Base-by-base conservation (phyloP, 2,797 vertebrate species). In the Eulemur rubriventer region DNA sequence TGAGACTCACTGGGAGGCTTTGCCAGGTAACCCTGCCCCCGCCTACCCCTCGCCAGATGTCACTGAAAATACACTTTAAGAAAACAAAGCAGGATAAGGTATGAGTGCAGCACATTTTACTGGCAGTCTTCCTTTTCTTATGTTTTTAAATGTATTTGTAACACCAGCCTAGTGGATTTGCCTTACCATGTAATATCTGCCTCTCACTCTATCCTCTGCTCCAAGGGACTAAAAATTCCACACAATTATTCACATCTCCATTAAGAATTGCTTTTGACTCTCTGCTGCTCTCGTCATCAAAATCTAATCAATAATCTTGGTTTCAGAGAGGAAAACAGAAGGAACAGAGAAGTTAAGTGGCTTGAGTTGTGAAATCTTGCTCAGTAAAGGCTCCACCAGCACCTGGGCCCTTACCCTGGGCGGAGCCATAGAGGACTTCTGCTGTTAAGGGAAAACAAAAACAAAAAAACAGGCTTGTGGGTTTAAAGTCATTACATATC, bases 211-310 rank as follows among this genome's bases (percentile, higher is more conserved):
- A 10, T 79, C 35, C 38, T 26, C 41, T 30, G 48, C 41, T 90
- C 73, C 65, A 33, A 79, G 38, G 75, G 41, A 88, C 35, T 65
- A 69, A 70, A 92, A 80, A 52, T 83, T 80, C 59, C 78, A 83
- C 63, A 16, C 52, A 79, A 52, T 92, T 70, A 85, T 70, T 73
- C 69, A 72, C 38, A 89, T 76, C 57, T 83, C 70, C 91, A 52
- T 78, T 82, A 93, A 43, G 75, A 96, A 91, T 13, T 79, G 30
- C 78, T 79, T 92, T 78, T 69, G 38, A 88, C 75, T 96, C 75
- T 91, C 94, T 91, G 55, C 41, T 93, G 89, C 75, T 91, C 76
- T 43, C 75, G 13, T 94, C 94, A 90, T 70, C 30, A 82, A 73
- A 80, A 65, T 73, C 82, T 61, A 86, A 92, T 89, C 91, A 78